Evolutionary conservation across 2,888 invertebrate genomes (phyloP), one percentile per base, ranked within the genome.

Genomic region (Sesia bembeciformis): DNA sequence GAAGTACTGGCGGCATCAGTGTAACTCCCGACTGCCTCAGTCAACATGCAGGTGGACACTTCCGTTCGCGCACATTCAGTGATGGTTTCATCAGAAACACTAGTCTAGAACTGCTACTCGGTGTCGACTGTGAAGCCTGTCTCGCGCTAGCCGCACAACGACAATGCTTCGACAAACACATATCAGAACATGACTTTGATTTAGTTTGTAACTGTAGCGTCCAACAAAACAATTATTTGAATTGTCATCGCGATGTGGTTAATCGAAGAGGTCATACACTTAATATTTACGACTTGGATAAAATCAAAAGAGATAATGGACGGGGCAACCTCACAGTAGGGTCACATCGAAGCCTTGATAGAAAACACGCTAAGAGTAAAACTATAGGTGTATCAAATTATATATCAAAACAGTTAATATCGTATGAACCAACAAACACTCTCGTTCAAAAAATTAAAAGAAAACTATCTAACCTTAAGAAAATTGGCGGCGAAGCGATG

Each of bases 51-150:
- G 23, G 23, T 23, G 67, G 85, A 49, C 82, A 86, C 60, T 88
- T 88, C 61, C 81, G 90, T 53, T 89, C 90, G 5, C 78, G 90
- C 39, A 90, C 90, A 4, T 88, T 90, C 64, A 90, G 90, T 62
- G 90, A 90, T 56, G 90, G 90, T 52, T 90, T 90, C 65, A 81
- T 90, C 58, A 75, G 87, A 58, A 90, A 90, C 65, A 85, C 87
- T 43, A 90, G 90, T 63, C 83, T 90, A 40, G 90, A 90, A 60
- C 78, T 90, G 1, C 72, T 90, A 4, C 81, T 90, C 3, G 90
- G 90, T n/a, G 87, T 89, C 38, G 89, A 90, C 60, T 90, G 90
- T 61, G 90, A 90, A 62, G 88, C 90, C 52, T 90, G 90, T 56
- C 78, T 87, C 52, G 88, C 89, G 5, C 70, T 90, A 51, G 87